Conservation (phyloP, 92 coral and sea anemone genomes). For the Heteractis magnifica region DNA sequence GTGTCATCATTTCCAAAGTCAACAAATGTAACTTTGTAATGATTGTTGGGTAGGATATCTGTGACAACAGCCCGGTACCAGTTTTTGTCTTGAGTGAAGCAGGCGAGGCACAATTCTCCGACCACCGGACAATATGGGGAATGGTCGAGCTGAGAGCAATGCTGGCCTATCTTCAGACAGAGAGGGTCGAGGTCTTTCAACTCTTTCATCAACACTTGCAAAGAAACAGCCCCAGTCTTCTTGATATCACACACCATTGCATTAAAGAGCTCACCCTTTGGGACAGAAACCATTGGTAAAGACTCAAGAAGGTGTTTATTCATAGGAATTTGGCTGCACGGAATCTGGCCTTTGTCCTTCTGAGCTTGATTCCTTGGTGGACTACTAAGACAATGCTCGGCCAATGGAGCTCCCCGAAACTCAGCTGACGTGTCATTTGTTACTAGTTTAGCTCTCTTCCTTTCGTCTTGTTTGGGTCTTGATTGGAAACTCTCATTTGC, state of each 20-base stretch:
- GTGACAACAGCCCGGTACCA: constrained; percentile 78
- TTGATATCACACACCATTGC: constrained; percentile 61
- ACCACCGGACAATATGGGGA: constrained; percentile 44
- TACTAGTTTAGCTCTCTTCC: background rate
- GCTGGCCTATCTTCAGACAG: constrained; percentile 46
- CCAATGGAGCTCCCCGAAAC: background rate
- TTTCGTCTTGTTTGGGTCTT: background rate
- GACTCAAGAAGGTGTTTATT: constrained; percentile 19
- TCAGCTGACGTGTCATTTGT: background rate
- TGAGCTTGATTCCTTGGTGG: background rate
- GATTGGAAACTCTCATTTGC: background rate
- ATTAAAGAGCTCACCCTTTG: constrained; percentile 26
- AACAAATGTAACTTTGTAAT: constrained; percentile 59
- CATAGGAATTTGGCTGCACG: background rate
- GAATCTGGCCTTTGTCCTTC: background rate
- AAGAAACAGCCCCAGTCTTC: constrained; percentile 42
- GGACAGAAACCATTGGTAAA: constrained; percentile 45
- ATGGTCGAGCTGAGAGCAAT: constrained; percentile 54
- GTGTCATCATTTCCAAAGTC: constrained; percentile 70
- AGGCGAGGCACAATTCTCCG: constrained; percentile 70
- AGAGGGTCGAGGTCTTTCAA: constrained; percentile 45
- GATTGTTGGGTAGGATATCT: constrained; percentile 36
- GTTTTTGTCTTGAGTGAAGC: constrained; percentile 51
- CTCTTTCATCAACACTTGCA: constrained; percentile 57
- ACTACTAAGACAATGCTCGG: background rate